Evolutionary conservation across 2,888 invertebrate species (phyloP).

Genomic region (Linnaemya vulpina): DNA sequence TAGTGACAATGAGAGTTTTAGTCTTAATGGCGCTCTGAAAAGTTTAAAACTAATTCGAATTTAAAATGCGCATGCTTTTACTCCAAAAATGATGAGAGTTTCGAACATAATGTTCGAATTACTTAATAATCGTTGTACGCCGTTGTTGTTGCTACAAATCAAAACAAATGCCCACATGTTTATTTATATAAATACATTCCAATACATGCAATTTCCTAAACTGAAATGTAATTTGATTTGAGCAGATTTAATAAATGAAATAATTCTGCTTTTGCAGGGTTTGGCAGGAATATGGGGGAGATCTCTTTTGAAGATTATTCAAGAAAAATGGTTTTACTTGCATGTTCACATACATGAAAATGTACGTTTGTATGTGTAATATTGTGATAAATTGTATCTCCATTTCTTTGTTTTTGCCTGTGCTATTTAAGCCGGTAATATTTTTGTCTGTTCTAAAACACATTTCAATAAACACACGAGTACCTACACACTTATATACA

Average conservation of each 20-base stretch:
- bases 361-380: not conserved
- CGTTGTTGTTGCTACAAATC: conserved; percentile 22
- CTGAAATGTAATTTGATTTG: too few species aligned
- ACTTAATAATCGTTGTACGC: not conserved
- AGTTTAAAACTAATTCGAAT: conserved; percentile 8
- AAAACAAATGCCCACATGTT: conserved; percentile 57
- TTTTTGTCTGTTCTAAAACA: not conserved
- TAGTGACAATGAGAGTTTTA: conserved; percentile 3
- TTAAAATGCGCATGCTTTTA: conserved; percentile 62
- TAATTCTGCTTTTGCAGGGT: too few species aligned
- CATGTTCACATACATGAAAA: not conserved
- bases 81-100: conserved; percentile 4
- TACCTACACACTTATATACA: not conserved
- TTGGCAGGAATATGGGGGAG: too few species aligned
- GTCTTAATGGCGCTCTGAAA: conserved; percentile 41
- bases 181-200: too few species aligned
- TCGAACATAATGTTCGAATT: conserved; percentile 73
- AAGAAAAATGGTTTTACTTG: too few species aligned
- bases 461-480: not conserved
- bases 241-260: too few species aligned
- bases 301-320: too few species aligned
- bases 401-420: not conserved
- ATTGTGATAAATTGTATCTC: not conserved
- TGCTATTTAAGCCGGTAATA: not conserved
- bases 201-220: too few species aligned